Conservation (phyloP, 2,113 vertebrate species). For the Pangasianodon gigas region DNA sequence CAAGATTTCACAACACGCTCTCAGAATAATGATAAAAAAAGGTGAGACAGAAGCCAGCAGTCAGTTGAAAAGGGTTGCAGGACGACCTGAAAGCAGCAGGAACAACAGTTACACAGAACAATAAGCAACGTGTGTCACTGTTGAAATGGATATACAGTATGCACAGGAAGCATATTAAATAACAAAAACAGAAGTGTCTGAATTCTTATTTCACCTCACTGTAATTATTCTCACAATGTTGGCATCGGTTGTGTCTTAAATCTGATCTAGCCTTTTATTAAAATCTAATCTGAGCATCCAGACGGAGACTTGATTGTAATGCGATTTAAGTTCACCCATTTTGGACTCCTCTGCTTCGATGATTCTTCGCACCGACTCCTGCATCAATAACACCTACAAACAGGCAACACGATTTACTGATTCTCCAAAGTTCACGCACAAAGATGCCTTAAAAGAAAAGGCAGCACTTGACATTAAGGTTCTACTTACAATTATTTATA, state of each 20-base stretch:
- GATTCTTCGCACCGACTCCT: slow-evolving; percentile 93
- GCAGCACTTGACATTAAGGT: neutral
- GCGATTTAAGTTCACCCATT: slow-evolving; percentile 80
- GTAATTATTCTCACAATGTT: neutral
- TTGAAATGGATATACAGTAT: neutral
- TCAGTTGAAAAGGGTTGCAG: neutral
- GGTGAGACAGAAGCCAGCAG: neutral
- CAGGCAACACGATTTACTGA: neutral
- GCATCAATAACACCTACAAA: slow-evolving; percentile 90
- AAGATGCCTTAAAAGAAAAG: neutral
- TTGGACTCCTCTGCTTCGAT: slow-evolving; percentile 92
- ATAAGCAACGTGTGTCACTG: neutral
- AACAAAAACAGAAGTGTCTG: neutral
- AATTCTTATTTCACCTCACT: neutral
- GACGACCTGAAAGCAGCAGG: neutral
- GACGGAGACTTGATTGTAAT: neutral
- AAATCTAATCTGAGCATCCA: neutral
- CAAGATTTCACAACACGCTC: too few relatives aligned
- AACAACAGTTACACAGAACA: neutral
- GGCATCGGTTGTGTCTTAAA: neutral
- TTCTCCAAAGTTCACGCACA: neutral
- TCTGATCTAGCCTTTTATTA: neutral
- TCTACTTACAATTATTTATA: neutral
- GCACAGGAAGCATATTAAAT: neutral
- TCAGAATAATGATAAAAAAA: neutral